A percentile compares a stretch with the other conserved stretches of the same genome.
phyloP scores from a whole-genome alignment of 2,888 invertebrate genomes.

The Mactromeris polynyma region DNA sequence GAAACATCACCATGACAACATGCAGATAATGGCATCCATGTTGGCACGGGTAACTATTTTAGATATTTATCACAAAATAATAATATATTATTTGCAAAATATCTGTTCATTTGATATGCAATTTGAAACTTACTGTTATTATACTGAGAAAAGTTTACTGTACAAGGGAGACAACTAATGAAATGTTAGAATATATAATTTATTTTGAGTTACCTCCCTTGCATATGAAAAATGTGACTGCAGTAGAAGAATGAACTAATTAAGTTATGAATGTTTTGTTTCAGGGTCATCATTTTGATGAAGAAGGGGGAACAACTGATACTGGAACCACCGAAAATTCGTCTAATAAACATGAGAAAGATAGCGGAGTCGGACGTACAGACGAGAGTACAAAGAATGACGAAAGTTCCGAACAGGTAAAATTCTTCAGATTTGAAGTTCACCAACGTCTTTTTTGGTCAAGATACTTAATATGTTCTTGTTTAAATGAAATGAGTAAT shows the following conservation, averaged over 20 bases:
- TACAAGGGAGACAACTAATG: neutral
- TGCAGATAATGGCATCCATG: constrained; percentile 84
- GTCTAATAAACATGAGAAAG: constrained; percentile 85
- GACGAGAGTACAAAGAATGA: constrained; percentile 87
- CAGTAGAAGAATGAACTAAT: neutral
- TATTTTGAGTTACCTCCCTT: neutral
- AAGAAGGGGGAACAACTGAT: constrained; percentile 86
- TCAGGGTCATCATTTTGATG: constrained; percentile 82
- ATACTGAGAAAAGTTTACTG: neutral
- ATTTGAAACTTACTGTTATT: no score
- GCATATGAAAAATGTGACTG: neutral
- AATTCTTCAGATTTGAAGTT: no score
- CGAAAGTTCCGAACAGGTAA: constrained; percentile 86
- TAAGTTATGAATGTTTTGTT: constrained; percentile 21
- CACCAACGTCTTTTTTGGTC: neutral
- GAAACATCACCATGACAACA: constrained; percentile 84
- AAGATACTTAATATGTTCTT: neutral
- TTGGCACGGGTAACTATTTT: constrained; percentile 79
- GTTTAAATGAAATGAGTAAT: no score
- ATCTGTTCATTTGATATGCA: no score
- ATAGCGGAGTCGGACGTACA: constrained; percentile 86
- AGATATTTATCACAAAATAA: neutral
- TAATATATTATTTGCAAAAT: no score
- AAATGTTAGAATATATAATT: neutral
- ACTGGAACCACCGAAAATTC: constrained; percentile 86